These are phyloP conservation scores for Melieria crassipennis DNA, from an alignment of 2,888 invertebrate genomes.

Conservation along the genomic window DNA sequence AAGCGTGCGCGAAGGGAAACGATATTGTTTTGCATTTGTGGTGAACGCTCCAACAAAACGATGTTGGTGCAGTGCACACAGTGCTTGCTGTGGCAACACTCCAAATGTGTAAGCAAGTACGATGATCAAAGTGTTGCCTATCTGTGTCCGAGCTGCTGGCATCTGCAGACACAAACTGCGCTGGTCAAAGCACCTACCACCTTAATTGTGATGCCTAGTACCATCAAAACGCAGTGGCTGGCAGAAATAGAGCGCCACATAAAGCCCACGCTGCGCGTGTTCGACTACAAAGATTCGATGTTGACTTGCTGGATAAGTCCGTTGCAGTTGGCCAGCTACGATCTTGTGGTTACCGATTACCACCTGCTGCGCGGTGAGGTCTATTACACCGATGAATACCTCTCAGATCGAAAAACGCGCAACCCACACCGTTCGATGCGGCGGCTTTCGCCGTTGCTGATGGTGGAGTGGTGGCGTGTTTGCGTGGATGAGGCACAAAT, in stretches of 20 bases:
- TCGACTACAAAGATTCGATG: conserved; percentile 68
- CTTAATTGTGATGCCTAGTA: conserved; percentile 76
- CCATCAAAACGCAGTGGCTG: conserved; percentile 78
- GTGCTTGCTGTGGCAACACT: conserved; percentile 74
- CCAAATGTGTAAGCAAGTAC: conserved; percentile 69
- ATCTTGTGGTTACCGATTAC: conserved; percentile 80
- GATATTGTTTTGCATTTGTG: conserved; percentile 64
- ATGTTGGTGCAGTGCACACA: conserved; percentile 68
- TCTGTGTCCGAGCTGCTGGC: conserved; percentile 76
- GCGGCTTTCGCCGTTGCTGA: conserved; percentile 74
- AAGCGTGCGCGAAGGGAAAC: conserved; percentile 24
- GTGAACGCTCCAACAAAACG: conserved; percentile 31
- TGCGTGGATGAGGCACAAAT: conserved; percentile 85
- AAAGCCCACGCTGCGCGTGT: conserved; percentile 64
- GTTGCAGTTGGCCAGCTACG: conserved; percentile 71
- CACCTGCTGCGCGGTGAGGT: conserved; percentile 72
- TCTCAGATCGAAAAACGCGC: conserved; percentile 65
- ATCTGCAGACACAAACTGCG: conserved; percentile 43
- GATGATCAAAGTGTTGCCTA: conserved; percentile 58
- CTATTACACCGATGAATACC: conserved; percentile 69
- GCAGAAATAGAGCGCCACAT: conserved; percentile 75
- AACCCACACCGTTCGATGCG: conserved; percentile 72
- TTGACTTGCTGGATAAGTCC: conserved; percentile 68
- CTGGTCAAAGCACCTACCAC: conserved; percentile 70
- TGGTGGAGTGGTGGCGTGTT: conserved; percentile 80